phyloP scores from a whole-genome alignment of 1,140 invertebrate species.

The Bombus soroeensis region DNA sequence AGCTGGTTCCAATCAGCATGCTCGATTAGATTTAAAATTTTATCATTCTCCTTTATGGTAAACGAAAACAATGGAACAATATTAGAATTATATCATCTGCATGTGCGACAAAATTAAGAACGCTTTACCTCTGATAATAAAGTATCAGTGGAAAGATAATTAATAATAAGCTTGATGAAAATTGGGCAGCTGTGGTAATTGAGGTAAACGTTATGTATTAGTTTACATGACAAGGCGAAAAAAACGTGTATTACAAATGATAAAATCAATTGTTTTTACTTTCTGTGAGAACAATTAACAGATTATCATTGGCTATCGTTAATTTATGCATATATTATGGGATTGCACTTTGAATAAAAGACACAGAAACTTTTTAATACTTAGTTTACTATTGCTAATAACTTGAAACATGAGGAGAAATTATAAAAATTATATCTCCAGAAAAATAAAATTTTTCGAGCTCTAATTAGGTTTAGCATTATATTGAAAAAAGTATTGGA shows the following conservation, averaged over 20 bases:
- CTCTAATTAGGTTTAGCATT: background rate
- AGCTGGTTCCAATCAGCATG: conserved; percentile 66
- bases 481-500: background rate
- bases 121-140: background rate
- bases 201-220: background rate
- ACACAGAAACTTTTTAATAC: background rate
- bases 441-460: background rate
- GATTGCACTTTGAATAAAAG: background rate
- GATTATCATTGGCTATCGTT: conserved; percentile 7
- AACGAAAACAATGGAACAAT: conserved; percentile 29
- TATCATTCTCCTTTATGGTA: conserved; percentile 82
- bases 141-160: background rate
- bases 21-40: conserved; percentile 80
- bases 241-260: background rate
- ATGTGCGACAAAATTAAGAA: conserved; percentile 10
- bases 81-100: conserved; percentile 1
- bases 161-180: conserved; percentile 4
- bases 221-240: background rate
- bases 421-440: background rate
- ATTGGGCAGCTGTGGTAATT: background rate
- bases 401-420: background rate
- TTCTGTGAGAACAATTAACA: background rate
- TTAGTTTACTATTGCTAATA: background rate
- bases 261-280: background rate
- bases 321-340: background rate